These are phyloP conservation scores for Cairina moschata DNA, from an alignment of 2,113 vertebrate species.

Conservation along the genomic window DNA sequence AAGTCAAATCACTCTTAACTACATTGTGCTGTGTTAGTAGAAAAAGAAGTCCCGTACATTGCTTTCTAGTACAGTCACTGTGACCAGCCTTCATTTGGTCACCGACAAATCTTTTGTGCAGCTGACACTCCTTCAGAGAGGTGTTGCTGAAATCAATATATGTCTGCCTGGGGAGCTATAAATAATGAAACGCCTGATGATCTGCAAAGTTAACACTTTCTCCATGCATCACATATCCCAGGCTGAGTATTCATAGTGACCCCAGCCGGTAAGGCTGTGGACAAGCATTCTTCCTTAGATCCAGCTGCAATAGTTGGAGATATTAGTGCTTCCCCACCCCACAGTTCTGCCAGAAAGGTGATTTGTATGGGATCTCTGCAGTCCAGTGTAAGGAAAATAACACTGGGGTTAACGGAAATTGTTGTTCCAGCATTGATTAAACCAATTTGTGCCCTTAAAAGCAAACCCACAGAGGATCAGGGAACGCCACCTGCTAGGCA, in stretches of 20 bases:
- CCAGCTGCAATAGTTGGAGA: not conserved
- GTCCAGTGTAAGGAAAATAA: not conserved
- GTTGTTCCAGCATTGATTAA: not conserved
- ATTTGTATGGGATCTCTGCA: not conserved
- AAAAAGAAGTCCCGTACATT: not conserved
- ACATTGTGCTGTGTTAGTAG: not conserved
- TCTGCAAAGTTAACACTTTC: constrained; percentile 1
- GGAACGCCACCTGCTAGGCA: constrained; percentile 17
- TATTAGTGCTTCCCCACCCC: not conserved
- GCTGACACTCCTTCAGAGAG: constrained; percentile 25
- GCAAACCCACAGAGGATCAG: not conserved
- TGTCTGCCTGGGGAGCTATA: not conserved
- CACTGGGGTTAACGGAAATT: not conserved
- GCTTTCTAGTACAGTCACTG: not conserved
- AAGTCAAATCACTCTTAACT: not conserved
- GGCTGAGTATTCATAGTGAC: not conserved
- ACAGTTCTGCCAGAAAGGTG: not conserved
- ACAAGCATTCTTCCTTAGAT: not conserved
- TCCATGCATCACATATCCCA: not conserved
- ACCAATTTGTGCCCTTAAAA: not conserved
- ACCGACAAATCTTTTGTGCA: constrained; percentile 34
- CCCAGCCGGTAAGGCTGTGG: not conserved
- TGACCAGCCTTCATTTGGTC: not conserved
- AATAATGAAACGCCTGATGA: constrained; percentile 38
- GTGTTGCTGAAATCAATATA: constrained; percentile 47